Evolutionary conservation across 2,888 invertebrate genomes (phyloP), one percentile per base, ranked within the genome.

Genomic region (Drosophila bunnanda): DNA sequence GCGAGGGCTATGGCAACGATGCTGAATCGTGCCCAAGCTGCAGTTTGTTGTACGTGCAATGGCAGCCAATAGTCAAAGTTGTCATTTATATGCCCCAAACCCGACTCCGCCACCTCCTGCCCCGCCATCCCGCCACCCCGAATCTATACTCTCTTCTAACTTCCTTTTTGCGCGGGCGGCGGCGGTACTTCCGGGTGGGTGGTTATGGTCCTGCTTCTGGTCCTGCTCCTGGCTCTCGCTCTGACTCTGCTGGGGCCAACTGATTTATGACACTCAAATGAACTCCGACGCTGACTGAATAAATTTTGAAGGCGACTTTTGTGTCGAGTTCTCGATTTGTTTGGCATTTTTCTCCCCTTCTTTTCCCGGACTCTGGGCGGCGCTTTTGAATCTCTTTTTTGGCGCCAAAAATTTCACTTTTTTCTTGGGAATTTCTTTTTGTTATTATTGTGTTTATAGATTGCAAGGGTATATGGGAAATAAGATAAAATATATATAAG

Each of bases 181-280:
- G 30, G 48, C 30, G 15, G 15, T 50, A 10, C 0, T 10, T 34
- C 32, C 32, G 50, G 30, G 46, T 55, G 68, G 43, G 58, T 61
- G 64, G 57, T 66, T 53, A 43, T 70, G 59, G 55, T 32, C 50
- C 32, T 32, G 50, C 15, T 32, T 15, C 15, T 70, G 59, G 55
- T 32, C 50, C 32, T 32, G 50, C 15, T 32, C 15, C 22, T 52
- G 65, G 52, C 22, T 55, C 25, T n/a, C 20, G 43, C 22, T 25
- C 25, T 60, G 32, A 4, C 30, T 50, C 57, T 54, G 52, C 54
- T 44, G 62, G 54, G 64, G 62, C 48, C 59, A 69, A 67, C 79
- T 82, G 85, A 85, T 84, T 84, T 85, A 84, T 85, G 85, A 72
- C 83, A 78, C 80, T 81, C 71, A 85, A 85, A 85, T 85, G 80